Conservation (phyloP, 2,113 vertebrate genomes). For the Epinephelus lanceolatus region DNA sequence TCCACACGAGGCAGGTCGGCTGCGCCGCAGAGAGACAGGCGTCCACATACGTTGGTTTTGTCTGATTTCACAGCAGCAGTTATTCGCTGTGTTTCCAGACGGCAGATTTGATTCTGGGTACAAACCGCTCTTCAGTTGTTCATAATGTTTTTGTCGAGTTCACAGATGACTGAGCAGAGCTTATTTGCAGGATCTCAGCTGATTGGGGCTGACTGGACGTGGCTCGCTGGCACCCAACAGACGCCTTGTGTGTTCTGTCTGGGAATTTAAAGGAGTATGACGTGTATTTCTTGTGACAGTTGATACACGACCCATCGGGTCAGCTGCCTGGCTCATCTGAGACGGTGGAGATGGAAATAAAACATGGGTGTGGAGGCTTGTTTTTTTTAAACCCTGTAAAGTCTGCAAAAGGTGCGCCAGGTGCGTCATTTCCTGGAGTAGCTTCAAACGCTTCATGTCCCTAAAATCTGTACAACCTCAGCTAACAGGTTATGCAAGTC, state of each 20-base stretch:
- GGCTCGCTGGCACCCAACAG: background rate
- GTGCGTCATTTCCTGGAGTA: too few relatives aligned
- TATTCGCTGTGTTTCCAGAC: background rate
- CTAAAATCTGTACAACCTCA: too few relatives aligned
- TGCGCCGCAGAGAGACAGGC: background rate
- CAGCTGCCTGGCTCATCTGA: background rate
- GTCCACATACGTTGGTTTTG: background rate
- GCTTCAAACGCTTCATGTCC: too few relatives aligned
- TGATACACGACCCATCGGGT: background rate
- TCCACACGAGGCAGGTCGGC: background rate
- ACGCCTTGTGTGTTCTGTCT: background rate
- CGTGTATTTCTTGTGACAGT: background rate
- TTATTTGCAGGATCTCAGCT: background rate
- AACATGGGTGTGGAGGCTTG: background rate
- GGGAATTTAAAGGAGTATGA: background rate
- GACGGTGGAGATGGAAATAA: background rate
- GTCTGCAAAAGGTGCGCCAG: too few relatives aligned
- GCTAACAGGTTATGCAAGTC: too few relatives aligned
- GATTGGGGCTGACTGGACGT: background rate
- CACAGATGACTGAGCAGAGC: background rate
- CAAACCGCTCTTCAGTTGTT: background rate
- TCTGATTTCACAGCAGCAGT: background rate
- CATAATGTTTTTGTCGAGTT: background rate
- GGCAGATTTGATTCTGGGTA: background rate
- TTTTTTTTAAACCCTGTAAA: too few relatives aligned